A percentile compares a stretch with the other conserved stretches of the same genome.
phyloP scores from a whole-genome alignment of 2,888 invertebrate genomes.

The Allolobophora icterica region DNA sequence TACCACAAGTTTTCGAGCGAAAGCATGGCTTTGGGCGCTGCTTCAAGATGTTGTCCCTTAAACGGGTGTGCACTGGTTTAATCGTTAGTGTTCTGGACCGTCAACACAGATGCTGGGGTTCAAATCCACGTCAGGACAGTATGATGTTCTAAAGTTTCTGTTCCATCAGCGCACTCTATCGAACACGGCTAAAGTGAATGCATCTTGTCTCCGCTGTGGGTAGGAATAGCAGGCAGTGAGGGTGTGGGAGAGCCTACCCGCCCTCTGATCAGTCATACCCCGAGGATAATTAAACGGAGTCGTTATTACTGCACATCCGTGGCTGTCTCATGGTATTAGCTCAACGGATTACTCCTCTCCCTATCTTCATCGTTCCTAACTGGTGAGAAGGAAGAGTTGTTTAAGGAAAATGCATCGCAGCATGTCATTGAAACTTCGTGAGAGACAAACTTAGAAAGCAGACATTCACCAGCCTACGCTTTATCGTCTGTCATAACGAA shows the following conservation, averaged over 20 bases:
- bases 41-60: too few relatives aligned
- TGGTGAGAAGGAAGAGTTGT: background rate
- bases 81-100: too few relatives aligned
- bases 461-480: background rate
- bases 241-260: background rate
- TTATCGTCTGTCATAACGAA: background rate
- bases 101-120: too few relatives aligned
- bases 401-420: background rate
- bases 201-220: background rate
- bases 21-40: too few relatives aligned
- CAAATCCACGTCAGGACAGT: background rate
- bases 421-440: background rate
- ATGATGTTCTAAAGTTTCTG: background rate
- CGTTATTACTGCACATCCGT: background rate
- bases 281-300: background rate
- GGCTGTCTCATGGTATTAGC: background rate
- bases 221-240: background rate
- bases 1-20: too few relatives aligned
- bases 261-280: background rate
- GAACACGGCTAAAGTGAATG: background rate
- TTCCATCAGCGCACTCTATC: background rate
- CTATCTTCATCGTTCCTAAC: too few relatives aligned
- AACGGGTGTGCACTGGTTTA: too few relatives aligned
- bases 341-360: background rate
- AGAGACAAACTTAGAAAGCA: background rate